Evolutionary conservation across 2,113 vertebrate genomes (phyloP), one percentile per base, ranked within the genome.

Genomic region (Regulus satrapa): DNA sequence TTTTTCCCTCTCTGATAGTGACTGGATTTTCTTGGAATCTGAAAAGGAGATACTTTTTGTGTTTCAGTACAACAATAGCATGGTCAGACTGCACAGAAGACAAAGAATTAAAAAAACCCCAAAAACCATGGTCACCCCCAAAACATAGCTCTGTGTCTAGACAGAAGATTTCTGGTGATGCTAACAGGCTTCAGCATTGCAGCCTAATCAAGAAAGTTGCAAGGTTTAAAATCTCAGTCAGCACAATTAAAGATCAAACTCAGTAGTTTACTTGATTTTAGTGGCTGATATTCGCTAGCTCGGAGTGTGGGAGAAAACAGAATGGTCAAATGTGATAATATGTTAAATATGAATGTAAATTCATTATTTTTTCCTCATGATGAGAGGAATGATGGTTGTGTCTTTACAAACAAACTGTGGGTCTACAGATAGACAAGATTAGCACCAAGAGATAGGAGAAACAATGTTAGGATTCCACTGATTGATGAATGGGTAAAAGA

Each of bases 171-270:
- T 25, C 56, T 92, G 45, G 40, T 62, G 31, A 85, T 74, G 55
- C 18, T 54, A 69, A 75, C 3, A 46, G 64, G 15, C 51, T 13
- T 86, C 77, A 95, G 73, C 23, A 66, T 25, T 88, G 62, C 38
- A 12, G 79, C 80, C 85, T 97, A 96, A 98, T 97, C 94, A 96
- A 92, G 87, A 76, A 76, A 92, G 43, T 81, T 49, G 38, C 55
- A 61, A 64, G 36, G 43, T 75, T 92, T 95, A 81, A 72, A 95
- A 90, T 95, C 68, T 96, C 83, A 97, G 62, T 96, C 97, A 97
- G 95, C 95, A 95, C 92, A 87, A 82, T 81, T 94, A 92, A 88
- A 93, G 85, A 95, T 85, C 75, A 96, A 32, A 55, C 32, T 87
- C 80, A 45, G 51, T 38, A 93, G 79, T 68, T 7, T 59, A 58